A percentile compares a stretch with the other conserved stretches of the same genome.
phyloP scores from a whole-genome alignment of 2,797 vertebrate genomes.

The Pangasius macronema region DNA sequence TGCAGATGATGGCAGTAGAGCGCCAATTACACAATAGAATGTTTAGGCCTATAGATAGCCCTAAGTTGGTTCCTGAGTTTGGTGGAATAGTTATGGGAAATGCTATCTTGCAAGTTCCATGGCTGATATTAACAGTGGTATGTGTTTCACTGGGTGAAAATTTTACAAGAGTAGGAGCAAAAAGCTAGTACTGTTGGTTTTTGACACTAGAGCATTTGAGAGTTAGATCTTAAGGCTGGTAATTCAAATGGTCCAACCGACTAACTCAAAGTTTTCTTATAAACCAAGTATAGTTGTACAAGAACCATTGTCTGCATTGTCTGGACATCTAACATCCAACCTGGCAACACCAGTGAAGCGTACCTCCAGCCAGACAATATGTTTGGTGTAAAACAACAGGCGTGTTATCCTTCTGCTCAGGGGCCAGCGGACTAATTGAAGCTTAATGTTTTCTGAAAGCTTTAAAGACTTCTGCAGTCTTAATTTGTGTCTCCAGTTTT shows the following conservation, averaged over 20 bases:
- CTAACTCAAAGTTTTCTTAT: too few species aligned
- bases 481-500: neutral
- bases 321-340: neutral
- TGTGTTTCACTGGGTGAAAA: neutral
- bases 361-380: conserved; percentile 2
- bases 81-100: neutral
- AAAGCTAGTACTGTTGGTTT: neutral
- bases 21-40: conserved; percentile 13
- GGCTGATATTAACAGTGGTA: neutral
- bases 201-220: neutral
- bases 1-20: conserved; percentile 30
- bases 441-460: neutral
- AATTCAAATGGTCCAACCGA: too few species aligned
- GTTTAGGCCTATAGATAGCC: neutral
- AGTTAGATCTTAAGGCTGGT: neutral
- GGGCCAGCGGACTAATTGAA: neutral
- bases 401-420: neutral
- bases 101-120: neutral
- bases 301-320: too few species aligned
- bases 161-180: neutral
- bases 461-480: neutral
- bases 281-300: too few species aligned
- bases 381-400: neutral
- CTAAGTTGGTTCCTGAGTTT: neutral
- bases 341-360: neutral